Evolutionary conservation across 2,797 vertebrate genomes (phyloP).

Genomic region (Mastacembelus armatus): DNA sequence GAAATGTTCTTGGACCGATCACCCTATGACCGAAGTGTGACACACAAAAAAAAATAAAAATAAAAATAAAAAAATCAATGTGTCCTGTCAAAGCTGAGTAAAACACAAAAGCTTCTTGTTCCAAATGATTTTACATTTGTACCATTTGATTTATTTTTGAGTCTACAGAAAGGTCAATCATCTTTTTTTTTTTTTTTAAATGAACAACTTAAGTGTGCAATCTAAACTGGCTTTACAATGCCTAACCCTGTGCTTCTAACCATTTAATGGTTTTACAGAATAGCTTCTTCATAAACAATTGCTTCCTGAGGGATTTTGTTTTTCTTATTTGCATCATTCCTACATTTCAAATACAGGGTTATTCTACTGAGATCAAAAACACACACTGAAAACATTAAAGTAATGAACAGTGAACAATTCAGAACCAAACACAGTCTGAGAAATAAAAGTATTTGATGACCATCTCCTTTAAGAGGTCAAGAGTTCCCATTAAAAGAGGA

Average conservation of each 20-base stretch:
- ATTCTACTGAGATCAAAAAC: not conserved
- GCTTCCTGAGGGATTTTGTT: too few species aligned
- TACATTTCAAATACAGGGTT: conserved; percentile 37
- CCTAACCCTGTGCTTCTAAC: too few species aligned
- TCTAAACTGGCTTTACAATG: not conserved
- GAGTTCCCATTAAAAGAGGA: not conserved
- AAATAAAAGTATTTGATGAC: too few species aligned
- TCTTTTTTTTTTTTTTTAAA: not conserved
- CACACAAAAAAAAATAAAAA: not conserved
- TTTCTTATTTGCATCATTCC: conserved; percentile 36
- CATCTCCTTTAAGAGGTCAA: too few species aligned
- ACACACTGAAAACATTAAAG: conserved; percentile 2
- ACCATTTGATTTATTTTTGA: too few species aligned
- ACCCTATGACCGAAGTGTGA: conserved; percentile 13
- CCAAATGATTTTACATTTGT: not conserved
- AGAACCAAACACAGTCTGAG: not conserved
- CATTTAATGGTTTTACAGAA: too few species aligned
- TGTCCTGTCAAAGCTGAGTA: not conserved
- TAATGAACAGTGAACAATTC: not conserved
- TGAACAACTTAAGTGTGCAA: not conserved
- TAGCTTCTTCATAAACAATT: too few species aligned
- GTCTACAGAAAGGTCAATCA: conserved; percentile 8
- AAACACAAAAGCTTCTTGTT: conserved; percentile 5
- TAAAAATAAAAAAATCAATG: conserved; percentile 3
- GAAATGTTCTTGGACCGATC: not conserved